These are phyloP conservation scores for Lymantria dispar DNA, from an alignment of 2,888 invertebrate species.

Conservation along the genomic window DNA sequence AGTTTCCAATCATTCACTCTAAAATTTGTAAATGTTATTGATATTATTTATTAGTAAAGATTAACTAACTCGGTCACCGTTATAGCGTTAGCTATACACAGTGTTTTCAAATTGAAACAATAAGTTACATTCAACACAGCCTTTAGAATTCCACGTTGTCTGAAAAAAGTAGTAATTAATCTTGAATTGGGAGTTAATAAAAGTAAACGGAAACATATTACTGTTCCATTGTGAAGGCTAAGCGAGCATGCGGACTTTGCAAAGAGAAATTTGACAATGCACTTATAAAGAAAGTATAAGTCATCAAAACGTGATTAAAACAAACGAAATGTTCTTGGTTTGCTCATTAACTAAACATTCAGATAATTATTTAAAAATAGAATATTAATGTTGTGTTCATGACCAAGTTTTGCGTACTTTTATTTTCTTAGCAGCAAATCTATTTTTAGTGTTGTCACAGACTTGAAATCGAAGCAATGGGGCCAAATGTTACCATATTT, in stretches of 20 bases:
- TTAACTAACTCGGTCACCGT: too few species aligned
- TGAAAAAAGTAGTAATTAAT: constrained; percentile 21
- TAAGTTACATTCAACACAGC: not conserved
- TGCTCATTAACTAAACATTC: constrained; percentile 37
- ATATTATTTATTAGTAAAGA: too few species aligned
- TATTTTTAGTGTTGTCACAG: not conserved
- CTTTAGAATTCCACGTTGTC: constrained; percentile 4
- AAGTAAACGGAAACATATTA: constrained; percentile 53
- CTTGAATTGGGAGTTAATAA: constrained; percentile 46
- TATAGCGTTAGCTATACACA: too few species aligned
- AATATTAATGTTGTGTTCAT: constrained; percentile 5
- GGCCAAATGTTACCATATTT: not conserved
- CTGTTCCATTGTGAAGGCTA: constrained; percentile 56
- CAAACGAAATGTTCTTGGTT: constrained; percentile 59
- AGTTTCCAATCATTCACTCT: too few species aligned
- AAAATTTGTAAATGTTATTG: too few species aligned
- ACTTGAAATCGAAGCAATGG: not conserved
- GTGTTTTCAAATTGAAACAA: not conserved
- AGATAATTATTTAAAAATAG: constrained; percentile 14
- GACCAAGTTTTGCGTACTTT: not conserved
- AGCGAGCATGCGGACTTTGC: constrained; percentile 44
- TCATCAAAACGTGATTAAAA: constrained; percentile 63
- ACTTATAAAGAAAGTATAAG: constrained; percentile 71
- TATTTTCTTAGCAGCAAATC: not conserved
- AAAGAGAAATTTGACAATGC: constrained; percentile 75